A percentile compares a stretch with the other conserved stretches of the same genome.
These are phyloP conservation scores for Lagorchestes hirsutus DNA, from an alignment of 2,797 vertebrate species.

Conservation along the genomic window DNA sequence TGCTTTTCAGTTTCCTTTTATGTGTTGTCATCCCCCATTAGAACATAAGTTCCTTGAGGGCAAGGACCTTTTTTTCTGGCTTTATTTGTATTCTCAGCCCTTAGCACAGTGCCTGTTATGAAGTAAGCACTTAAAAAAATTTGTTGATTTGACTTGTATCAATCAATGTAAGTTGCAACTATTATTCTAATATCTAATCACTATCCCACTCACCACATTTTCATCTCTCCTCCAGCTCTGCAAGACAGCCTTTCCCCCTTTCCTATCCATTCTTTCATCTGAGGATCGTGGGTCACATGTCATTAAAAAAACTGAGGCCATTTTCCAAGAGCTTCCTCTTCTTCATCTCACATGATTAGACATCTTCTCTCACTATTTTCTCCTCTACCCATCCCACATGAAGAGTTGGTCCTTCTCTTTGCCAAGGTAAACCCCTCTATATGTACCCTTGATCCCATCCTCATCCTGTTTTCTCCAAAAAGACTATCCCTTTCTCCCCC, in stretches of 20 bases:
- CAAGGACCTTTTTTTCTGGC: neutral
- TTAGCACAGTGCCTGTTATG: neutral
- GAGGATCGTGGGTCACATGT: neutral
- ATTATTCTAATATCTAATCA: neutral
- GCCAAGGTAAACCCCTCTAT: neutral
- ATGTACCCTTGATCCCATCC: neutral
- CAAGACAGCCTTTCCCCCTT: neutral
- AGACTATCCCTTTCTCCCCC: neutral
- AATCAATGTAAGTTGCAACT: neutral
- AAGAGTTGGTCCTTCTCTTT: neutral
- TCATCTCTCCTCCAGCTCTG: neutral
- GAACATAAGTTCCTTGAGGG: neutral
- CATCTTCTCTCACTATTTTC: neutral
- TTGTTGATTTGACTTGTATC: neutral
- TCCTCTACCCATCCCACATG: neutral
- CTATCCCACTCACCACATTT: neutral
- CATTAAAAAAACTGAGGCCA: neutral
- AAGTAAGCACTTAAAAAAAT: neutral
- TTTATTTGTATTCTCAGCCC: neutral
- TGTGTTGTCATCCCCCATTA: neutral
- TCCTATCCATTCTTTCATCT: neutral
- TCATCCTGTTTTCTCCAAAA: neutral
- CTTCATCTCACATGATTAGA: neutral
- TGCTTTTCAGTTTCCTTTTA: neutral
- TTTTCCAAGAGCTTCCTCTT: neutral